phyloP scores from a whole-genome alignment of 1,140 invertebrate species.

The Brachionus angularis region DNA sequence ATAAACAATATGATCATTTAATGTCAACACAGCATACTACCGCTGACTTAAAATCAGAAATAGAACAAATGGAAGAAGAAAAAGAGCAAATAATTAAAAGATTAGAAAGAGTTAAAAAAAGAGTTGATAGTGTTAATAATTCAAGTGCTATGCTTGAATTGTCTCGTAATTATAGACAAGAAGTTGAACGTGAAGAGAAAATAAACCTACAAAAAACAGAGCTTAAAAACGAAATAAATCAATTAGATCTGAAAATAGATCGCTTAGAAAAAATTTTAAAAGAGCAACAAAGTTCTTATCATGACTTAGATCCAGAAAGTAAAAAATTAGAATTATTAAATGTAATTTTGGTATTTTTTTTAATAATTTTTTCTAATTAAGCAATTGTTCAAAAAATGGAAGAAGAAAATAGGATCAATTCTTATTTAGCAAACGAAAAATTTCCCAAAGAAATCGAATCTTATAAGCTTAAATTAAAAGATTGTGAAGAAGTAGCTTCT shows the following conservation, averaged over 20 bases:
- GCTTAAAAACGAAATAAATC: conserved; percentile 60
- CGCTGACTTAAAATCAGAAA: conserved; percentile 65
- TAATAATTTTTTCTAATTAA: background rate
- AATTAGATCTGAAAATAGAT: conserved; percentile 61
- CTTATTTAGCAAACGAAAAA: conserved; percentile 72
- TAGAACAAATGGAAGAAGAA: conserved; percentile 78
- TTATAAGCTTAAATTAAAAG: conserved; percentile 66
- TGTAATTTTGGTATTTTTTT: conserved; percentile 1
- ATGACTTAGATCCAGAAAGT: conserved; percentile 63
- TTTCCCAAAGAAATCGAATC: conserved; percentile 68
- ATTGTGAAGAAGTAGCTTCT: conserved; percentile 66
- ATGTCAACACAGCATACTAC: conserved; percentile 64
- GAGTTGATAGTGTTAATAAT: conserved; percentile 61
- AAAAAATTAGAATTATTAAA: too few relatives aligned
- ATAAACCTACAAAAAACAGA: conserved; percentile 64
- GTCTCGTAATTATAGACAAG: conserved; percentile 66
- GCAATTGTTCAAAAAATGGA: conserved; percentile 65
- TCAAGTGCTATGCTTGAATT: conserved; percentile 64
- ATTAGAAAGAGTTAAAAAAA: conserved; percentile 66
- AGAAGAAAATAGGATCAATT: conserved; percentile 72
- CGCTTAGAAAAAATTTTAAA: conserved; percentile 63
- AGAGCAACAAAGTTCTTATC: conserved; percentile 60
- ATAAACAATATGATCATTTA: conserved; percentile 69
- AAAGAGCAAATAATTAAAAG: conserved; percentile 70
- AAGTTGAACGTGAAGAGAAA: conserved; percentile 69